Percentiles rank a stretch among this genome's conserved stretches.
Evolutionary conservation across 2,113 vertebrate species (phyloP).

Genomic region (Polyodon spathula): DNA sequence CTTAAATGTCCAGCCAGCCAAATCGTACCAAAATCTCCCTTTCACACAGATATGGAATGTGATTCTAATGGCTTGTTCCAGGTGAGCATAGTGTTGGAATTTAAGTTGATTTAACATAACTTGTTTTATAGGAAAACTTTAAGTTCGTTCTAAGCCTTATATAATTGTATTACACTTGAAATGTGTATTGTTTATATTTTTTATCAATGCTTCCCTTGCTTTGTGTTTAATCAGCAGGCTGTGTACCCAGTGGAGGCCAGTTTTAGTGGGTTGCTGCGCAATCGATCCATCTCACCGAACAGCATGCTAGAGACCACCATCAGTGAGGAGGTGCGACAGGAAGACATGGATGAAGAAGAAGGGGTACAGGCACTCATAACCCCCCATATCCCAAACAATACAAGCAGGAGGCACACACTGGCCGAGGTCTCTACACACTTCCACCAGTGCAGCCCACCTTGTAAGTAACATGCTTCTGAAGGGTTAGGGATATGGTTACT

Average conservation of each 20-base stretch:
- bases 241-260: conserved; percentile 74
- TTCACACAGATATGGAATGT: conserved; percentile 73
- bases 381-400: conserved; percentile 51
- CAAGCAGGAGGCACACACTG: conserved; percentile 80
- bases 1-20: conserved; percentile 61
- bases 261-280: conserved; percentile 64
- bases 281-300: conserved; percentile 76
- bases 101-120: too few species aligned
- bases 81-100: too few species aligned
- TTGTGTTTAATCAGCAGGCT: conserved; percentile 53
- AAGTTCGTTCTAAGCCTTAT: background rate
- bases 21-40: conserved; percentile 42
- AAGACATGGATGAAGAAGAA: conserved; percentile 69
- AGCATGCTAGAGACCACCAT: conserved; percentile 79
- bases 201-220: conserved; percentile 10
- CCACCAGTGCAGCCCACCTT: conserved; percentile 73
- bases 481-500: too few species aligned
- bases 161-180: background rate
- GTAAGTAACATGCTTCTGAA: conserved; percentile 50
- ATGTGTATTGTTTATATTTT: background rate
- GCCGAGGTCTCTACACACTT: conserved; percentile 80
- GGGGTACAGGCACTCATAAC: conserved; percentile 49
- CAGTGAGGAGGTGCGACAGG: conserved; percentile 72
- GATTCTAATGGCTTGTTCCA: conserved; percentile 74
- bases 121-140: too few species aligned